Conservation (phyloP, 1,140 invertebrate species). For the Drosophila ficusphila region DNA sequence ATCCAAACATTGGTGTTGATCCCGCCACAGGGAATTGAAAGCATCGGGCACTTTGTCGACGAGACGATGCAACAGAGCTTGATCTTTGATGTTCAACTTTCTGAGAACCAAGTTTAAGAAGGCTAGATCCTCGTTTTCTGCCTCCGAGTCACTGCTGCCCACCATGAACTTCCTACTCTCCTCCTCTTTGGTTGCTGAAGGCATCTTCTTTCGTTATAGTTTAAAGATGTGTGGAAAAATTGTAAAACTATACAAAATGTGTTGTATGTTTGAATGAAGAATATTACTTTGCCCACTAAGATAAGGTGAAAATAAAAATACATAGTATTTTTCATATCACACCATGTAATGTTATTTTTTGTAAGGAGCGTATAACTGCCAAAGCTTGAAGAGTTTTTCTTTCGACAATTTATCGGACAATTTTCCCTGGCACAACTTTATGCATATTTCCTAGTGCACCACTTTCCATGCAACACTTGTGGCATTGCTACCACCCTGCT, state of each 20-base stretch:
- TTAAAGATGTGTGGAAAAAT: neutral
- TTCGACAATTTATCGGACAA: neutral
- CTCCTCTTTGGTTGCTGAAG: neutral
- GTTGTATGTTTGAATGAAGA: too few species aligned
- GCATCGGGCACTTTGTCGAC: neutral
- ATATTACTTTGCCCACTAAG: too few species aligned
- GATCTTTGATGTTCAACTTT: neutral
- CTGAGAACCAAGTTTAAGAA: neutral
- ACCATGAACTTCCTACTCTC: neutral
- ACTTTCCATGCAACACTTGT: constrained; percentile 14
- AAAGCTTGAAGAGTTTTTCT: neutral
- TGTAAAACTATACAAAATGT: neutral
- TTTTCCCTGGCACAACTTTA: neutral
- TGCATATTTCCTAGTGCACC: constrained; percentile 11
- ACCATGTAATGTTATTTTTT: too few species aligned
- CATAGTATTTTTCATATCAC: neutral
- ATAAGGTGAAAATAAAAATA: neutral
- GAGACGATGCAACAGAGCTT: neutral
- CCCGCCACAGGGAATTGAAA: neutral
- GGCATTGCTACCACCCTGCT: constrained; percentile 36
- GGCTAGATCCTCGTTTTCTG: neutral
- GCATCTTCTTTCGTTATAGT: neutral
- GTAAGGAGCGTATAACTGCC: too few species aligned
- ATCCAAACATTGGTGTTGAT: neutral
- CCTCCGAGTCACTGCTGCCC: neutral